These are phyloP conservation scores for Parnassius mnemosyne DNA, from an alignment of 2,888 invertebrate species.

Conservation along the genomic window DNA sequence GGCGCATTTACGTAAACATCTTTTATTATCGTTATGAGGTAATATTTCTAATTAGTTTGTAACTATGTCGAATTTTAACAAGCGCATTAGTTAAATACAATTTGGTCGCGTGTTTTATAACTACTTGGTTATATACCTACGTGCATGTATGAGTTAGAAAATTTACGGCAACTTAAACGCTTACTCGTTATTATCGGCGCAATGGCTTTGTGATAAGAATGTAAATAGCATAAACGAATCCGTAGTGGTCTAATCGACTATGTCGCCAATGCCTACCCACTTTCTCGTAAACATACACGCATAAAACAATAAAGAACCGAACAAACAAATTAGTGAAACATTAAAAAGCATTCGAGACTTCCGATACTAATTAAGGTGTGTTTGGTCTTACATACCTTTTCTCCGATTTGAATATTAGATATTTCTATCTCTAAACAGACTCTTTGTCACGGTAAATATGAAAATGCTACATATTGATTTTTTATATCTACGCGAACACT, in stretches of 20 bases:
- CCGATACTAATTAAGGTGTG: conserved; percentile 70
- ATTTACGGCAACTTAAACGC: conserved; percentile 8
- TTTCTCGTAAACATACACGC: conserved; percentile 24
- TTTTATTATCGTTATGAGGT: not conserved
- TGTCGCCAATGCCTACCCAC: conserved; percentile 17
- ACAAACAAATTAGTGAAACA: conserved; percentile 70
- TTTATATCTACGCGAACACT: too few relatives aligned
- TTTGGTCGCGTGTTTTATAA: conserved; percentile 28
- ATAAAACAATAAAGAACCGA: conserved; percentile 34
- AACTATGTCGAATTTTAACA: conserved; percentile 36
- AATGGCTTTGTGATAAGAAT: conserved; percentile 27
- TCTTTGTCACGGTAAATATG: not conserved
- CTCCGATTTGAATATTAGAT: conserved; percentile 4
- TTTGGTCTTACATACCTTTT: conserved; percentile 43
- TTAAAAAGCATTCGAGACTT: conserved; percentile 65
- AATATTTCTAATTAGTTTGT: conserved; percentile 37
- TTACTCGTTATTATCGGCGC: conserved; percentile 22
- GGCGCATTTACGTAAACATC: not conserved
- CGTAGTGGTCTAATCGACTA: conserved; percentile 24
- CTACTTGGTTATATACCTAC: conserved; percentile 23
- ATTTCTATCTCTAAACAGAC: not conserved
- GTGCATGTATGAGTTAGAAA: conserved; percentile 15
- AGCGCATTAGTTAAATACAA: conserved; percentile 26
- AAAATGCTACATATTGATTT: too few relatives aligned
- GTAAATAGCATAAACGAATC: conserved; percentile 26